Evolutionary conservation across 2,797 vertebrate species (phyloP).

Genomic region (Alectoris magna): DNA sequence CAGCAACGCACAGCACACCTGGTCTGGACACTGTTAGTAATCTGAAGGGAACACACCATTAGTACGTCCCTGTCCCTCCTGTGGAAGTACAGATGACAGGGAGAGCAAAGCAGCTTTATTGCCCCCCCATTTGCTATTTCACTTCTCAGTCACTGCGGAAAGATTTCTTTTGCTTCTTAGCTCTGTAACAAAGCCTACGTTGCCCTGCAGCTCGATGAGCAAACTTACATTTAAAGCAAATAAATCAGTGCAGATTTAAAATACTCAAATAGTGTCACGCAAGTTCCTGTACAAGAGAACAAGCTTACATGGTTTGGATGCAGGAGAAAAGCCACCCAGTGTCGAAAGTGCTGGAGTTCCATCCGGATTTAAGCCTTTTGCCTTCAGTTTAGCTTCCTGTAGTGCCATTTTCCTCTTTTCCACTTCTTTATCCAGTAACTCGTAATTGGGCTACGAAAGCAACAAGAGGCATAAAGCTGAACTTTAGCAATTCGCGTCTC

Average conservation of each 20-base stretch:
- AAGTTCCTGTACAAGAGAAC: neutral
- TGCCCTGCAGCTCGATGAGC: neutral
- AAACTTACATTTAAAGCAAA: neutral
- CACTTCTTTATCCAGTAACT: constrained; percentile 96
- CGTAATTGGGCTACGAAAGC: constrained; percentile 91
- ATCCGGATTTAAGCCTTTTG: constrained; percentile 97
- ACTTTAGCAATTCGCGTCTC: neutral
- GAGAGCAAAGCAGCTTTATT: fast-evolving
- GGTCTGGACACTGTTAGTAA: neutral
- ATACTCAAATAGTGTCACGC: fast-evolving
- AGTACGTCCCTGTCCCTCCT: fast-evolving
- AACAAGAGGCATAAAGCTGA: neutral
- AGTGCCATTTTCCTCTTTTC: constrained; percentile 94
- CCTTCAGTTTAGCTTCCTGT: constrained; percentile 96
- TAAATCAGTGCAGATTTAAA: neutral
- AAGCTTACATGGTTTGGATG: constrained; percentile 92
- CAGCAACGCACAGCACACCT: neutral
- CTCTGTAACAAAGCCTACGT: neutral
- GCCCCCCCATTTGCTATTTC: neutral
- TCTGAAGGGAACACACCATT: neutral
- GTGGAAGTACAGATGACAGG: neutral
- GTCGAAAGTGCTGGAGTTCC: constrained; percentile 95
- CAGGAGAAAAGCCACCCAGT: constrained; percentile 95
- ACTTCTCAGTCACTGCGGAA: fast-evolving
- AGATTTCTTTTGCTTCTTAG: neutral